Conservation (phyloP, 2,113 vertebrate genomes). For the Scomber colias region DNA sequence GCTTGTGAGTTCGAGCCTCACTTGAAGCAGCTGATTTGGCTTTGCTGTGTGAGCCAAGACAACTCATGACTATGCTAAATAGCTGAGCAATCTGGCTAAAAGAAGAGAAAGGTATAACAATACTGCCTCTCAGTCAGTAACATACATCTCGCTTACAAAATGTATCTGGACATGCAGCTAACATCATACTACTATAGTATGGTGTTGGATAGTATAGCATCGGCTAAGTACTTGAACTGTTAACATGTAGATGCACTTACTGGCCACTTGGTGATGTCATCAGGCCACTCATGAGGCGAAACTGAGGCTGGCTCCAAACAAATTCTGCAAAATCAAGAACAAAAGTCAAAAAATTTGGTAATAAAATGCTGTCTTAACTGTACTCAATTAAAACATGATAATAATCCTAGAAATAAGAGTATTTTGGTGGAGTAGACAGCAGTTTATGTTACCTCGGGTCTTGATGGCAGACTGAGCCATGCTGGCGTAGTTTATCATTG, state of each 20-base stretch:
- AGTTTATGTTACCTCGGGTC: slow-evolving; percentile 89
- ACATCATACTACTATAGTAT: too few relatives aligned
- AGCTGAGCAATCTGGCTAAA: too few relatives aligned
- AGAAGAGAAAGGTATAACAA: too few relatives aligned
- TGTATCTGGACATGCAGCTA: too few relatives aligned
- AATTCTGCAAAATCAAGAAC: slow-evolving; percentile 82
- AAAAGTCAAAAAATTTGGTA: background rate
- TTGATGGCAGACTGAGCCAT: slow-evolving; percentile 94
- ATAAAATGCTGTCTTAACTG: background rate
- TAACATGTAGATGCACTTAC: slow-evolving; percentile 82
- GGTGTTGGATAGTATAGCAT: too few relatives aligned
- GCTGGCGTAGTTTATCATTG: slow-evolving; percentile 84
- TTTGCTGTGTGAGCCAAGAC: too few relatives aligned
- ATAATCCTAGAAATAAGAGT: background rate
- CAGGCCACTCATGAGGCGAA: slow-evolving; percentile 95
- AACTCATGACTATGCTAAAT: too few relatives aligned
- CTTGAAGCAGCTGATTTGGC: background rate
- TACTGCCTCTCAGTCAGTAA: too few relatives aligned
- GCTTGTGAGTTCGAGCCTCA: slow-evolving; percentile 32
- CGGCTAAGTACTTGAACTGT: background rate
- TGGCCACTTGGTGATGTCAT: slow-evolving; percentile 99
- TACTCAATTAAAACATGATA: background rate
- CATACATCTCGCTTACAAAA: too few relatives aligned
- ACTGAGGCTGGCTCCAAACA: slow-evolving; percentile 96
- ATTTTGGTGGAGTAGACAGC: background rate